Percentiles rank a stretch among this genome's conserved stretches.
Conservation (phyloP, 2,113 vertebrate genomes). For the Clupea harengus region DNA sequence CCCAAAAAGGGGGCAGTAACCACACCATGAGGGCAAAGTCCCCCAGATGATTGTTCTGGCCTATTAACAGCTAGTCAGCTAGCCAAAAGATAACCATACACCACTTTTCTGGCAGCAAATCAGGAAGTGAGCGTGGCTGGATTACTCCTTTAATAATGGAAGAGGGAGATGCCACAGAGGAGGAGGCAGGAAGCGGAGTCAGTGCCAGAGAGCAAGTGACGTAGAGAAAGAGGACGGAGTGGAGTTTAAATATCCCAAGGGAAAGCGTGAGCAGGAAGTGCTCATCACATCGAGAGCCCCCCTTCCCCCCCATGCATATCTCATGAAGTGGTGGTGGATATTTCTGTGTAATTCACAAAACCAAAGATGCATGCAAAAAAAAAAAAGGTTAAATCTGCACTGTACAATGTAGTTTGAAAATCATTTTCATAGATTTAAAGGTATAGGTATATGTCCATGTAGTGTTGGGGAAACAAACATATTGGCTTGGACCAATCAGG, state of each 20-base stretch:
- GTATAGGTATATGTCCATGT: too few relatives aligned
- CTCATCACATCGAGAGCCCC: not conserved
- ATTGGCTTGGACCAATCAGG: too few relatives aligned
- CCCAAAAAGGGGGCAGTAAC: too few relatives aligned
- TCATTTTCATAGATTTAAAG: too few relatives aligned
- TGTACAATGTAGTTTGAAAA: not conserved
- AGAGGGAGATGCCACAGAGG: slow-evolving; percentile 37
- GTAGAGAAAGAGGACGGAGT: not conserved
- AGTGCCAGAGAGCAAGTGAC: not conserved
- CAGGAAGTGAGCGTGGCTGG: not conserved
- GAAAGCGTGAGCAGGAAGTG: not conserved
- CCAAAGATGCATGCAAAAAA: slow-evolving; percentile 38
- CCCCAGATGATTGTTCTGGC: too few relatives aligned
- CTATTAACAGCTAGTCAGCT: not conserved
- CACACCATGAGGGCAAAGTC: too few relatives aligned
- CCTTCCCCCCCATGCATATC: not conserved
- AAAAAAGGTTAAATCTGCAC: not conserved
- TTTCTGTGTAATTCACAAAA: slow-evolving; percentile 22
- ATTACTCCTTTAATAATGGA: not conserved
- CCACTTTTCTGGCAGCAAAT: not conserved
- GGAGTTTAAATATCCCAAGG: not conserved
- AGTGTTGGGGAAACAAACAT: too few relatives aligned
- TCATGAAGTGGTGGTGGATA: not conserved
- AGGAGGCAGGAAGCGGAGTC: slow-evolving; percentile 44
- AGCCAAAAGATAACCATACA: not conserved